A percentile compares a stretch with the other conserved stretches of the same genome.
phyloP scores from a whole-genome alignment of 2,113 vertebrate species.

The Baryphthengus martii region DNA sequence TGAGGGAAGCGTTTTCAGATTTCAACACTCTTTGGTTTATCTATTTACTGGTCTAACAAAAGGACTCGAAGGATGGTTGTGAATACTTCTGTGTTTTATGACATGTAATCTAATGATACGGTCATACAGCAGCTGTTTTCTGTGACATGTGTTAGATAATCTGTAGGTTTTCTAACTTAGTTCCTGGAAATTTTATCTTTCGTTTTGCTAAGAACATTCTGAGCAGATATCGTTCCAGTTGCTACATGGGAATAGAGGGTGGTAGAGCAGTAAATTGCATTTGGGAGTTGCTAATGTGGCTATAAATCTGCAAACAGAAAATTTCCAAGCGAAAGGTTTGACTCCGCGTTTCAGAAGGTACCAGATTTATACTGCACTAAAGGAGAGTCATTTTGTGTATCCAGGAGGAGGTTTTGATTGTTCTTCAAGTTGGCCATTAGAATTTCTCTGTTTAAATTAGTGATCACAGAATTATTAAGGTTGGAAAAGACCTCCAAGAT shows the following conservation, averaged over 20 bases:
- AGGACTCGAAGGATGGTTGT: background rate
- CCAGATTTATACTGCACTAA: background rate
- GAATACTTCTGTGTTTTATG: background rate
- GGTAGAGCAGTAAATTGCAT: background rate
- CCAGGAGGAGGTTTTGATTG: background rate
- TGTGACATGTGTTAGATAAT: background rate
- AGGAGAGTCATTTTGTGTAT: background rate
- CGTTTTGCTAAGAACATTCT: background rate
- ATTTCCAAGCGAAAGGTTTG: background rate
- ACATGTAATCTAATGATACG: background rate
- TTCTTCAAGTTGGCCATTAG: background rate
- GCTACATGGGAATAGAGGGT: background rate
- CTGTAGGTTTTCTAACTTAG: background rate
- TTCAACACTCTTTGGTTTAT: background rate
- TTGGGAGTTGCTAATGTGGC: background rate
- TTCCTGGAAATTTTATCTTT: constrained; percentile 20
- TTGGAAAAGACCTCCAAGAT: too few relatives aligned
- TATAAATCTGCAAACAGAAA: constrained; percentile 3
- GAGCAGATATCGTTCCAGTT: background rate
- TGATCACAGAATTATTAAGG: too few relatives aligned
- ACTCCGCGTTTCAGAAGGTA: background rate
- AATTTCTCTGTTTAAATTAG: background rate
- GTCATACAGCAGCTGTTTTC: background rate
- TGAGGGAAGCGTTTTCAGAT: background rate
- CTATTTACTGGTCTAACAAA: background rate